These are phyloP conservation scores for Oryzias woworae DNA, from an alignment of 2,113 vertebrate genomes.

Conservation along the genomic window DNA sequence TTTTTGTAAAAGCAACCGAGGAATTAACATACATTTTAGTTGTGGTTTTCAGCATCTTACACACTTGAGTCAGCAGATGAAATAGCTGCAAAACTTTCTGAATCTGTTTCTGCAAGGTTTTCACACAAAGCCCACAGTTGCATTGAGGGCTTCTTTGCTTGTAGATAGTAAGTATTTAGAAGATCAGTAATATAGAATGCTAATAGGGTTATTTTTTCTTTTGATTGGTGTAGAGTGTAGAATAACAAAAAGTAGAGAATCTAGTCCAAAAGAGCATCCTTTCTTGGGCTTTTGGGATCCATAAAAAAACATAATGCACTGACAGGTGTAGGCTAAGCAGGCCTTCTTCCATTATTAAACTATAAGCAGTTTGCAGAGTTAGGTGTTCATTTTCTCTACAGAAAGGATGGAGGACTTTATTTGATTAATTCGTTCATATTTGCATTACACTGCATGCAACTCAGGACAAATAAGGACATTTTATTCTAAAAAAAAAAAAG, in stretches of 20 bases:
- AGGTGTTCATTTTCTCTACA: background rate
- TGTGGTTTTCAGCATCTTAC: background rate
- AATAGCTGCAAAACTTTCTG: background rate
- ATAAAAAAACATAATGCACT: conserved; percentile 15
- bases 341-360: background rate
- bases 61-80: background rate
- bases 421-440: conserved; percentile 1
- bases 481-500: background rate
- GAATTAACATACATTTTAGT: background rate
- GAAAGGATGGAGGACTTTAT: background rate
- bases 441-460: conserved; percentile 13
- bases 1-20: no score
- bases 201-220: conserved; percentile 8
- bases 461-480: conserved; percentile 9
- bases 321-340: conserved; percentile 25
- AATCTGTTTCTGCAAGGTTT: background rate
- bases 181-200: conserved; percentile 4
- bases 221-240: conserved; percentile 7
- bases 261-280: conserved; percentile 19
- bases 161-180: background rate
- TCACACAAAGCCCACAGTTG: conserved; percentile 35
- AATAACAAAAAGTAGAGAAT: background rate
- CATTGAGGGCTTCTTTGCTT: conserved; percentile 43
- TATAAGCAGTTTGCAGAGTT: background rate
- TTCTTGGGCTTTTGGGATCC: conserved; percentile 16